phyloP scores from a whole-genome alignment of 2,113 vertebrate species.

The Tragulus kanchil region DNA sequence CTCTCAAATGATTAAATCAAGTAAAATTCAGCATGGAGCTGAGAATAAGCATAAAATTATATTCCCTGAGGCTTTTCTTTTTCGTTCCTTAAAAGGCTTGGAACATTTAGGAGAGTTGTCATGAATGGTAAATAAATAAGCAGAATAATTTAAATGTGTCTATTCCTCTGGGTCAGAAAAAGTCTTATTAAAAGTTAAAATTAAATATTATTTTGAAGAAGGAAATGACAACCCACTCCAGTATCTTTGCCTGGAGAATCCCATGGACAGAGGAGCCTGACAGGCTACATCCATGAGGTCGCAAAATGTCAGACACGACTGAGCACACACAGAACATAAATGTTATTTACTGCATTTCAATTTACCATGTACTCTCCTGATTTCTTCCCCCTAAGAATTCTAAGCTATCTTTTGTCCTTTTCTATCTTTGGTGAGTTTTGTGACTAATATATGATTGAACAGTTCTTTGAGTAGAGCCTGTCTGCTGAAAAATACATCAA shows the following conservation, averaged over 20 bases:
- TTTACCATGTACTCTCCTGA: background rate
- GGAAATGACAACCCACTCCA: no score
- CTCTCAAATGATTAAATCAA: constrained; percentile 40
- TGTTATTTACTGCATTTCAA: constrained; percentile 39
- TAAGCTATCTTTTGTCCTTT: background rate
- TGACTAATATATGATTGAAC: background rate
- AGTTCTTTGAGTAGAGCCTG: background rate
- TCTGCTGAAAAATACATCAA: constrained; percentile 44
- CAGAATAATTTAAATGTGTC: constrained; percentile 42
- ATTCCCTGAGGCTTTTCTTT: background rate
- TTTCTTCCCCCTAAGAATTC: constrained; percentile 23
- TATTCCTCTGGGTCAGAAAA: constrained; percentile 50
- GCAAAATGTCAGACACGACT: no score
- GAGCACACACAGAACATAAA: background rate
- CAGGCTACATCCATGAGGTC: no score
- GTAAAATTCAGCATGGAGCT: constrained; percentile 55
- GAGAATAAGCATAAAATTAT: constrained; percentile 59
- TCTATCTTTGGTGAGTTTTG: background rate
- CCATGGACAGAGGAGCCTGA: no score
- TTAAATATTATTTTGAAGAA: constrained; percentile 48
- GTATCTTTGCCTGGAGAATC: no score
- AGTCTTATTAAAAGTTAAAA: constrained; percentile 62
- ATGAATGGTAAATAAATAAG: constrained; percentile 64
- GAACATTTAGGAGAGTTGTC: constrained; percentile 49
- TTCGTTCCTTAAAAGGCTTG: constrained; percentile 66